Evolutionary conservation across 2,888 invertebrate genomes (phyloP).

Genomic region (Drosophila kambysellisi): DNA sequence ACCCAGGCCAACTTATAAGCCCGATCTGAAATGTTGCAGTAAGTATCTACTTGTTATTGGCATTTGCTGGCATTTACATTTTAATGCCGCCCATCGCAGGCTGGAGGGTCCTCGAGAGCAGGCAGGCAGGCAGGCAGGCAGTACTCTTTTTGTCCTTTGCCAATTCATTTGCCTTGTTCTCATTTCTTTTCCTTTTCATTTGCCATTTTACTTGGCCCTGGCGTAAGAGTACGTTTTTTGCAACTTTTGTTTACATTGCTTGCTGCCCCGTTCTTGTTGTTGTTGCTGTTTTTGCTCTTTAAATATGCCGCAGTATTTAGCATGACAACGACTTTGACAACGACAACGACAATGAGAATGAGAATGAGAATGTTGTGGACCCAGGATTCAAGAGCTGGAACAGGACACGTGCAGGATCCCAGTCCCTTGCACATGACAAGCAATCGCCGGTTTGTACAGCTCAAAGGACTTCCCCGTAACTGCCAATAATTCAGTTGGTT

Average conservation of each 20-base stretch:
- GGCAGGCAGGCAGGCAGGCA: slow-evolving; percentile 17
- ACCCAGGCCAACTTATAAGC: slow-evolving; percentile 7
- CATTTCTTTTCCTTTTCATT: slow-evolving; percentile 20
- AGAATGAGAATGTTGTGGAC: slow-evolving; percentile 23
- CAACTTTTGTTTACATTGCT: slow-evolving; percentile 58
- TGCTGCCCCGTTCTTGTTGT: slow-evolving; percentile 31
- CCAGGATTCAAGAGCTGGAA: slow-evolving; percentile 8
- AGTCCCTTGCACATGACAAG: slow-evolving; percentile 32
- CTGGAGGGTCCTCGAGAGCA: slow-evolving; percentile 16
- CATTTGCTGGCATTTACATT: slow-evolving; percentile 68
- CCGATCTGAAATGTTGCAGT: slow-evolving; percentile 52
- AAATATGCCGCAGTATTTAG: slow-evolving; percentile 77
- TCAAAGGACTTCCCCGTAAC: slow-evolving; percentile 67
- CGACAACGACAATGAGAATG: slow-evolving; percentile 34
- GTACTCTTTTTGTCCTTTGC: slow-evolving; percentile 64
- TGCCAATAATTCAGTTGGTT: slow-evolving; percentile 72
- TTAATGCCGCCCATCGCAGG: slow-evolving; percentile 59
- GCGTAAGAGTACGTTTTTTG: slow-evolving; percentile 35
- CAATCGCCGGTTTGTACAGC: slow-evolving; percentile 42
- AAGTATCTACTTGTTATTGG: slow-evolving; percentile 66
- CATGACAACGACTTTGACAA: slow-evolving; percentile 72
- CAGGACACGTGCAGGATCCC: slow-evolving; percentile 13
- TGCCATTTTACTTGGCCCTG: slow-evolving; percentile 19
- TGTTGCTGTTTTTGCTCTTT: slow-evolving; percentile 61
- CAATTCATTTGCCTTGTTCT: slow-evolving; percentile 63